These are phyloP conservation scores for Gambusia affinis DNA, from an alignment of 2,113 vertebrate species.

Conservation along the genomic window DNA sequence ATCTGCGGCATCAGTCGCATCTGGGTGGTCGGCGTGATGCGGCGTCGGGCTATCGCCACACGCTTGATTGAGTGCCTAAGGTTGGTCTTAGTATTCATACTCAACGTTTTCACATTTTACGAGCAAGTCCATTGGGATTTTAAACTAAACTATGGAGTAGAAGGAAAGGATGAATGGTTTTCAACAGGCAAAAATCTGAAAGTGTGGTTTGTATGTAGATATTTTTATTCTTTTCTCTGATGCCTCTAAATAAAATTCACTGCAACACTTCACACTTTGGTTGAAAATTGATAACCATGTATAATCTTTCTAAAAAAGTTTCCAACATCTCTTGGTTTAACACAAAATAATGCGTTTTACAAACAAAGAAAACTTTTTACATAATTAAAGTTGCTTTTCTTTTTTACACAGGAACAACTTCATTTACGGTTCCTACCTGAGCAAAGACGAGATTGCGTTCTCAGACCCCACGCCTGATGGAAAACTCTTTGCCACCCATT, in stretches of 20 bases:
- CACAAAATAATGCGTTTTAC: no score
- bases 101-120: not conserved
- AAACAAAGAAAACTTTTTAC: not conserved
- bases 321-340: no score
- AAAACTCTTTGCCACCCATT: slow-evolving; percentile 95
- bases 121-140: not conserved
- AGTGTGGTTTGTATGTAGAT: not conserved
- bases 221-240: not conserved
- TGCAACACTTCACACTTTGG: not conserved
- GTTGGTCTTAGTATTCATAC: slow-evolving; percentile 67
- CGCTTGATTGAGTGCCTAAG: slow-evolving; percentile 97
- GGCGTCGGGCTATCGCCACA: slow-evolving; percentile 92
- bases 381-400: not conserved
- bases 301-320: no score
- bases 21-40: slow-evolving; percentile 98
- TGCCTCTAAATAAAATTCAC: not conserved
- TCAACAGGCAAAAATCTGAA: not conserved
- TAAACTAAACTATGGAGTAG: not conserved
- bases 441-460: slow-evolving; percentile 98
- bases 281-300: no score
- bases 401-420: slow-evolving; percentile 90
- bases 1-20: slow-evolving; percentile 98
- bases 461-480: slow-evolving; percentile 98
- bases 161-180: not conserved
- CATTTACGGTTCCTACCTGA: slow-evolving; percentile 95